Evolutionary conservation across 1,140 invertebrate species (phyloP), one percentile per base, ranked within the genome.

Genomic region (Hylyphantes graminicola): DNA sequence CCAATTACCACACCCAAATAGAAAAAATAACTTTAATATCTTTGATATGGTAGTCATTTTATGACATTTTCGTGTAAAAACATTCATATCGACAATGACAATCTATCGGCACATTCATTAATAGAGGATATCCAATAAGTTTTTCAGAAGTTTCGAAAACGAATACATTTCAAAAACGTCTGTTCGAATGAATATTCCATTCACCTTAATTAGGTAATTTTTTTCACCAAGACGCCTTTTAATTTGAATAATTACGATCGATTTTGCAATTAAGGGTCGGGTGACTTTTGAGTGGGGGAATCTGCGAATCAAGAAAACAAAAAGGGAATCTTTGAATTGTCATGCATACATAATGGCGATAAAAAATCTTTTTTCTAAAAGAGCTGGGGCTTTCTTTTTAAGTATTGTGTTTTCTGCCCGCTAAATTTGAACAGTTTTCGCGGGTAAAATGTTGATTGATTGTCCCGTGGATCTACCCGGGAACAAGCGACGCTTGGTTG

Each of bases 151-250:
- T n/a, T n/a, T n/a, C 13, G 67, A 70, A 70, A 70, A 70, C 61
- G 57, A 64, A 74, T 82, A 82, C 50, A 82, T 74, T 82, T 82
- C 80, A 82, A 82, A 74, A 82, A 74, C 80, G 80, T 82, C 68
- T 82, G 80, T 82, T 63, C 68, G 61, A 75, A 82, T 82, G 80
- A 82, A 82, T 82, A 74, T 82, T 82, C 80, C 54, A 81, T 81
- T 81, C 68, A 61, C 78, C 78, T 82, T 82, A 82, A 82, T 82
- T 82, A 82, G 80, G 59, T 64, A 61, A 72, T 63, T 64, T 74
- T 82, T 82, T 82, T 82, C 75, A n/a, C 70, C 70, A 65, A 82
- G 61, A 74, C 70, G 57, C 70, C 80, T 82, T 82, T 82, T 82
- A 82, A 82, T 82, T 82, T 82, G 72, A 82, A 82, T 82, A 82